These are phyloP conservation scores for Colletes latitarsis DNA, from an alignment of 1,140 invertebrate genomes.

Conservation along the genomic window DNA sequence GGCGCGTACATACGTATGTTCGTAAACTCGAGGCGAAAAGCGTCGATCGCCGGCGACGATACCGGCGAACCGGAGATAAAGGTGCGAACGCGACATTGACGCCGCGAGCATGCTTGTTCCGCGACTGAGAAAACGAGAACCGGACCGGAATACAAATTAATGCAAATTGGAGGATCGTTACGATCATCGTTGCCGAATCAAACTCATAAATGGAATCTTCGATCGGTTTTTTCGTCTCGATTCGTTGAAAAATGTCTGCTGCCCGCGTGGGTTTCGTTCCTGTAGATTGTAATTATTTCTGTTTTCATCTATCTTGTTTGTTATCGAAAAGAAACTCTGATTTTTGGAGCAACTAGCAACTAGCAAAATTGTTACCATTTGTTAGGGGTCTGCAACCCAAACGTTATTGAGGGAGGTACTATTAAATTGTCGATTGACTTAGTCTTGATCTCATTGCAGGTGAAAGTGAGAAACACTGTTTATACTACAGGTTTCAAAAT, in stretches of 20 bases:
- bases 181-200: constrained; percentile 14
- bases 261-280: not conserved
- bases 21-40: constrained; percentile 54
- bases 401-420: no score
- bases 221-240: not conserved
- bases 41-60: constrained; percentile 45
- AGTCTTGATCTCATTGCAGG: no score
- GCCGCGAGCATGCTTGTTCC: constrained; percentile 10
- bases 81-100: constrained; percentile 46
- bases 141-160: constrained; percentile 37
- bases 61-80: constrained; percentile 42
- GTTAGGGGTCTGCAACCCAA: no score
- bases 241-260: not conserved
- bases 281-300: not conserved
- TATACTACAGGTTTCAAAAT: no score
- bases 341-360: no score
- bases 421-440: no score
- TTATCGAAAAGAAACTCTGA: no score
- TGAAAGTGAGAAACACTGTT: no score
- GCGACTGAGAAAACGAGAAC: not conserved
- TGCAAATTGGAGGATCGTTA: constrained; percentile 51
- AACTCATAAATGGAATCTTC: constrained; percentile 18
- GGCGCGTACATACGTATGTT: constrained; percentile 1
- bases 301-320: no score
- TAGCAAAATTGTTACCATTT: no score